These are phyloP conservation scores for Cetoscarus ocellatus DNA, from an alignment of 2,797 vertebrate genomes.

Conservation along the genomic window DNA sequence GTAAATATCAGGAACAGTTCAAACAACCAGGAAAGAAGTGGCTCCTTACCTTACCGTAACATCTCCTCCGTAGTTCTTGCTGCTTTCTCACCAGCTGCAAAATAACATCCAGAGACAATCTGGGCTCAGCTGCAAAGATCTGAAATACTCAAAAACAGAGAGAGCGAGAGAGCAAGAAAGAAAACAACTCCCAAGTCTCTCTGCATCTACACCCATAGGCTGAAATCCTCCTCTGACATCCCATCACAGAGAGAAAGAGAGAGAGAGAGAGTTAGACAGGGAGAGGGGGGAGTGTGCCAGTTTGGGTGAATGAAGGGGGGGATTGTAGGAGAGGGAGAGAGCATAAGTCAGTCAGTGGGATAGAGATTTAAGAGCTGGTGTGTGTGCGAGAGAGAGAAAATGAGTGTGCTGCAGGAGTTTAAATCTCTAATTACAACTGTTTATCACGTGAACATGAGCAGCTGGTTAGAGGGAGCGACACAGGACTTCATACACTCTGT, in stretches of 20 bases:
- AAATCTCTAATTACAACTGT: conserved; percentile 76
- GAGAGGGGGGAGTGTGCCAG: conserved; percentile 52
- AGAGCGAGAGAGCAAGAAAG: conserved; percentile 37
- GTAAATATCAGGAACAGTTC: conserved; percentile 7
- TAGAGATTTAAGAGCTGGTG: conserved; percentile 48
- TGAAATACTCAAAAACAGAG: conserved; percentile 40
- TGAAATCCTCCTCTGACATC: conserved; percentile 75
- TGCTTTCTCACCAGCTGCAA: conserved; percentile 38
- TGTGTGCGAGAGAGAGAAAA: conserved; percentile 17
- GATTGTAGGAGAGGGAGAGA: conserved; percentile 47
- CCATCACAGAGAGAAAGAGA: conserved; percentile 58
- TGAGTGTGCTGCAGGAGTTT: conserved; percentile 47
- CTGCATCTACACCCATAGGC: conserved; percentile 75
- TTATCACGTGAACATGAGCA: conserved; percentile 69
- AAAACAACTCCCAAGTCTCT: conserved; percentile 62
- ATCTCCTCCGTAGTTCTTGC: conserved; percentile 22
- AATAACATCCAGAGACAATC: conserved; percentile 63
- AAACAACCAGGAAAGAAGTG: conserved; percentile 31
- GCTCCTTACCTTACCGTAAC: conserved; percentile 67
- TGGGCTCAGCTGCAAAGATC: conserved; percentile 62
- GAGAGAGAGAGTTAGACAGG: conserved; percentile 9
- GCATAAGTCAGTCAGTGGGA: conserved; percentile 33
- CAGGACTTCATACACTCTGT: conserved; percentile 42
- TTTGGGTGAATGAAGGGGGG: conserved; percentile 55
- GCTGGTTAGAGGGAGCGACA: conserved; percentile 74